Percentiles rank a stretch among this genome's conserved stretches.
Evolutionary conservation across 2,888 invertebrate genomes (phyloP).

Genomic region (Sinodicranocentrus sp.): DNA sequence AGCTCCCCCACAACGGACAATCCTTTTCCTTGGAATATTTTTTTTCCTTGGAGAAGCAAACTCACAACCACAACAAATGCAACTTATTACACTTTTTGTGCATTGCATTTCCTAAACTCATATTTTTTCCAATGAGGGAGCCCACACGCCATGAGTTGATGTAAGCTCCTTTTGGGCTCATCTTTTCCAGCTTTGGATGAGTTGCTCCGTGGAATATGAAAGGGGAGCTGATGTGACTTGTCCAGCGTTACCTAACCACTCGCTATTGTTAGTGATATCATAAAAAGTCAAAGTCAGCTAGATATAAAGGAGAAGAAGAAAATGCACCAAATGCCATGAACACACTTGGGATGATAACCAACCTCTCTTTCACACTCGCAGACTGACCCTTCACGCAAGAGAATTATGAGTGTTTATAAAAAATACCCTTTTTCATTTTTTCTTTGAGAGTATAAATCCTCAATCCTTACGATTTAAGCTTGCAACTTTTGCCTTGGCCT

Average conservation of each 20-base stretch:
- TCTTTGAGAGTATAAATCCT: constrained; percentile 35
- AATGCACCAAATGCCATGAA: constrained; percentile 1
- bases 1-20: constrained; percentile 2
- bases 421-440: constrained; percentile 35
- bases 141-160: not conserved
- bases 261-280: constrained; percentile 32
- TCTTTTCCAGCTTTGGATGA: constrained; percentile 44
- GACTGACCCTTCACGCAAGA: constrained; percentile 46
- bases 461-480: constrained; percentile 38
- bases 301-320: not conserved
- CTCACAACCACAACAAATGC: constrained; percentile 39
- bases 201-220: constrained; percentile 47
- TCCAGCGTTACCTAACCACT: not conserved
- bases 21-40: constrained; percentile 1
- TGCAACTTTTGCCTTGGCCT: constrained; percentile 24
- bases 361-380: constrained; percentile 43
- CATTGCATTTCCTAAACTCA: constrained; percentile 54
- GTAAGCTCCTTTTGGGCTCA: constrained; percentile 58
- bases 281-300: too few relatives aligned
- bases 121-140: constrained; percentile 12
- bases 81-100: constrained; percentile 35
- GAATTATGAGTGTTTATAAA: constrained; percentile 49
- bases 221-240: not conserved
- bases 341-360: not conserved
- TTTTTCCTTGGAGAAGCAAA: constrained; percentile 2